A percentile compares a stretch with the other conserved stretches of the same genome.
These are phyloP conservation scores for Pogonocherus hispidulus DNA, from an alignment of 2,888 invertebrate genomes.

Conservation along the genomic window DNA sequence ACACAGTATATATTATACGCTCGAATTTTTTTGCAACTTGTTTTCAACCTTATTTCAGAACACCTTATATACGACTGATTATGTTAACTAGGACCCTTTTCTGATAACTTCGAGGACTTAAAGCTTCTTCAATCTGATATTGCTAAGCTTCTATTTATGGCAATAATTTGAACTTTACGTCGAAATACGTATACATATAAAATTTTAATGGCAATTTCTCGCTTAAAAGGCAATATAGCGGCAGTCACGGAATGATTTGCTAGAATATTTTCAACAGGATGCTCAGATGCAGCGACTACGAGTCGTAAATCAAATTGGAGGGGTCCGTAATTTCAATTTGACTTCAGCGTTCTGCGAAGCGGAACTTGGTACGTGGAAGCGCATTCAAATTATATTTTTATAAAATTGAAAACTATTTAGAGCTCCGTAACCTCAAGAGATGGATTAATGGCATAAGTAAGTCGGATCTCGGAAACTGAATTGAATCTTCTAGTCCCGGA, in stretches of 20 bases:
- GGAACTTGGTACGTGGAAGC: constrained; percentile 14
- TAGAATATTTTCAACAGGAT: constrained; percentile 26
- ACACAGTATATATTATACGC: too few relatives aligned
- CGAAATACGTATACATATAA: neutral
- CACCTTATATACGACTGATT: too few relatives aligned
- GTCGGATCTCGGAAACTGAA: neutral
- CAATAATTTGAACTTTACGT: too few relatives aligned
- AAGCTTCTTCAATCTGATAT: too few relatives aligned
- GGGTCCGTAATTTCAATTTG: constrained; percentile 33
- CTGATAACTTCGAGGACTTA: too few relatives aligned
- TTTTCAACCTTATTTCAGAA: too few relatives aligned
- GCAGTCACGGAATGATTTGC: constrained; percentile 14
- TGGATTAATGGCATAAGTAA: neutral
- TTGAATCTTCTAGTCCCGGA: neutral
- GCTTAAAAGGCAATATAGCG: constrained; percentile 6
- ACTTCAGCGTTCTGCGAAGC: constrained; percentile 21
- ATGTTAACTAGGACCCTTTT: too few relatives aligned
- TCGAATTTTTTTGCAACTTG: too few relatives aligned
- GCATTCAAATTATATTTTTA: constrained; percentile 19
- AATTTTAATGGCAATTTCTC: neutral
- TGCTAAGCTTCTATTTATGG: too few relatives aligned
- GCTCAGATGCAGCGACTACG: constrained; percentile 19
- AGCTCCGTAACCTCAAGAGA: neutral
- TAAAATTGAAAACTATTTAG: constrained; percentile 8
- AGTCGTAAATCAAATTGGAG: constrained; percentile 31